Evolutionary conservation across 2,113 vertebrate species (phyloP).

Genomic region (Emydocephalus ijimae): DNA sequence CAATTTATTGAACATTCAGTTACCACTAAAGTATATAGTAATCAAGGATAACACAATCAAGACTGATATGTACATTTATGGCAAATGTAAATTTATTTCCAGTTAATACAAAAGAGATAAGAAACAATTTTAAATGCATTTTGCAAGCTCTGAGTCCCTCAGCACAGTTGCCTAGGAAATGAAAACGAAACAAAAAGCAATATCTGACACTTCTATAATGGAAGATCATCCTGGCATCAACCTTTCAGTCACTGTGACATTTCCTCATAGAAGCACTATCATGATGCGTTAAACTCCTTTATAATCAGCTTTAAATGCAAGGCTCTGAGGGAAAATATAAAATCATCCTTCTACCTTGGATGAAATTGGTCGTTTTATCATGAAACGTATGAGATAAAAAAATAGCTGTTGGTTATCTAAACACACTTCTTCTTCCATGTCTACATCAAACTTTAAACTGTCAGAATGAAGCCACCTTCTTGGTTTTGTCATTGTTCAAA

Average conservation of each 20-base stretch:
- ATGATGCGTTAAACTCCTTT: not conserved
- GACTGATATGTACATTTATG: not conserved
- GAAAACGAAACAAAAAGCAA: fast-evolving
- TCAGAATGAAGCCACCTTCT: not conserved
- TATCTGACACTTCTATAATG: not conserved
- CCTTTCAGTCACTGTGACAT: not conserved
- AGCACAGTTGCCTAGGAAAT: not conserved
- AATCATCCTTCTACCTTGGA: fast-evolving
- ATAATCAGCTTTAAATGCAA: fast-evolving
- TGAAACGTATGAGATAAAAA: conserved; percentile 7
- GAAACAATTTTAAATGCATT: not conserved
- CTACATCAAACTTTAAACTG: not conserved
- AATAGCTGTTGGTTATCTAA: not conserved
- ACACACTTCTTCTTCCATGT: not conserved
- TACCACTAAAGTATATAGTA: not conserved
- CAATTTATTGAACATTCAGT: not conserved
- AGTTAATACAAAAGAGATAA: fast-evolving
- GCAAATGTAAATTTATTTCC: not conserved
- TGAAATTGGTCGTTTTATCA: not conserved
- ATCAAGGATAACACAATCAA: not conserved
- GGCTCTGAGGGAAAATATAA: fast-evolving
- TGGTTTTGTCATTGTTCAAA: not conserved
- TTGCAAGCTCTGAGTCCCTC: not conserved
- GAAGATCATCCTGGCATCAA: not conserved
- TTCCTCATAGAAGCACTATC: not conserved